Percentiles rank a stretch among this genome's conserved stretches.
Conservation (phyloP, 2,113 vertebrate species). For the Catharus minimus region DNA sequence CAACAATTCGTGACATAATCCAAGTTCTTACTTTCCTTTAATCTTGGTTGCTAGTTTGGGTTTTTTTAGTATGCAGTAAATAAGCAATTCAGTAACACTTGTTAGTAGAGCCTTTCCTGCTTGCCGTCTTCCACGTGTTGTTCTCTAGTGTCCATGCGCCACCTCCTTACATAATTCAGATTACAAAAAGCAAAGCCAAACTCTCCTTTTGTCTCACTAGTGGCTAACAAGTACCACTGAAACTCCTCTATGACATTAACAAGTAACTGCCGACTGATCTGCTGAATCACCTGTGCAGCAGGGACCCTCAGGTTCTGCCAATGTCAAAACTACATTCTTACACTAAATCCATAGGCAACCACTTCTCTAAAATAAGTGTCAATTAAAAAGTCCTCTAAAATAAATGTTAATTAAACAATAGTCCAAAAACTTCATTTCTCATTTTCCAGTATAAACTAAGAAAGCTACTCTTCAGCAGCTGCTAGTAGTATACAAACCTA, state of each 20-base stretch:
- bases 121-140: not conserved
- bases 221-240: not conserved
- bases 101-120: not conserved
- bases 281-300: not conserved
- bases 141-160: not conserved
- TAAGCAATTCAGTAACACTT: not conserved
- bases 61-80: not conserved
- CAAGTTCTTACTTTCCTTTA: not conserved
- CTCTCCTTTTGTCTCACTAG: not conserved
- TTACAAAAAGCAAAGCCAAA: not conserved
- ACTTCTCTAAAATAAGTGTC: not conserved
- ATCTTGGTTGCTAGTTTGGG: not conserved
- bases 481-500: fast-evolving
- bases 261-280: not conserved
- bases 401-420: not conserved
- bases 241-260: not conserved
- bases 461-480: not conserved
- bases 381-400: not conserved
- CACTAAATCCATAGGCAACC: not conserved
- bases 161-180: not conserved
- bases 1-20: slow-evolving; percentile 2
- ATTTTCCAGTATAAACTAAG: not conserved
- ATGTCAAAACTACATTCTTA: fast-evolving
- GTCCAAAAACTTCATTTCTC: not conserved
- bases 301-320: fast-evolving